Base-by-base conservation (phyloP, 2,888 invertebrate species). In the Drosophila aldrichi region DNA sequence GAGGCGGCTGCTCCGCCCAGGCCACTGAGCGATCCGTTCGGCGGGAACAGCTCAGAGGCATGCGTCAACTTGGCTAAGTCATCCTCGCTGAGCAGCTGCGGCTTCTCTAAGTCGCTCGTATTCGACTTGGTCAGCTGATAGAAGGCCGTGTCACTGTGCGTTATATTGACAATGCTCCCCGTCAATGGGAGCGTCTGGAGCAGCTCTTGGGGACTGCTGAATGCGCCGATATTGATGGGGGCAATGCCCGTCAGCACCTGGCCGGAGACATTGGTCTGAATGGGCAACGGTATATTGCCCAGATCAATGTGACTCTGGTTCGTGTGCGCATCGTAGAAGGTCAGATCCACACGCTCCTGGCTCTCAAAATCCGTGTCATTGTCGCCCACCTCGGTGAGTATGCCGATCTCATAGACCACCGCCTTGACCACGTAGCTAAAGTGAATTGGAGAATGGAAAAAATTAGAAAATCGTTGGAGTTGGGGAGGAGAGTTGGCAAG, bases 321-420 rank as follows among this genome's bases (percentile, higher is more conserved):
- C 55, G 91, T 91, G 54, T 91, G 92, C 10, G 94, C 93, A 80
- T 94, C 93, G 76, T 92, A 94, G 88, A 94, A 94, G 25, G 94
- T 94, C 41, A 94, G 82, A 79, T 94, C 94, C 1, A 94, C 93
- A 67, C 94, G 93, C 83, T 94, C 94, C 64, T 94, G 93, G 8
- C 94, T 92, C 71, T 92, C 92, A 60, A 92, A 91, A 38, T 91
- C 91, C 16, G 93, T 93, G 12, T 92, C 92, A 22, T 93, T 93
- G 46, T 93, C 93, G 69, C 92, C 93, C 38, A 93, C 93, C 70
- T 95, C 94, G 5, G 95, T 94, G 36, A 95, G 91, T 74, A 95
- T 94, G 63, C 95, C 95, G 77, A 95, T 94, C 92, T 95, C 95
- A 77, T 95, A 95, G 41, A 95, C 94, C 7, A 94, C 93, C 0